Evolutionary conservation across 2,113 vertebrate genomes (phyloP), one percentile per base, ranked within the genome.

Genomic region (Toxotes chatareus): DNA sequence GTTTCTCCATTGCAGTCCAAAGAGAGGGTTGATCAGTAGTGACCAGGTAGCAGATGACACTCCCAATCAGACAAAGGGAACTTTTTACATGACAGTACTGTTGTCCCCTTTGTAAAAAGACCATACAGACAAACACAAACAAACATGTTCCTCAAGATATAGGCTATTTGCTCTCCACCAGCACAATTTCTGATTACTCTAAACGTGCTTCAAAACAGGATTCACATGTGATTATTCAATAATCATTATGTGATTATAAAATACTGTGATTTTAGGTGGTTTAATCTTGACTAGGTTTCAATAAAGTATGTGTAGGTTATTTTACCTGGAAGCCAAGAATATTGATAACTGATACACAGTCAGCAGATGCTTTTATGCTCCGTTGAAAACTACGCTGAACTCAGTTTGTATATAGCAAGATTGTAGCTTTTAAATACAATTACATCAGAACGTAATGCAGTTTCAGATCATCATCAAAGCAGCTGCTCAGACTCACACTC

Each of bases 11-110:
- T 56, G 61, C 56, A 73, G 69, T 60, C 82, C 42, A 73, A 84
- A 90, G 74, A 80, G 59, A 70, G 27, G 8, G 62, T 47, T 67
- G 85, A 93, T 93, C 93, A 92, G 91, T 92, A 90, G 75, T 86
- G 85, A 90, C 84, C 80, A 88, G 83, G 80, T 70, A 88, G 80
- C 92, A 92, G 87, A 89, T 87, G 87, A 91, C 88, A 73, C 83
- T 84, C 73, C 73, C 60, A 3, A 11, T 79, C 14, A 44, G 44
- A 91, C 87, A 92, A 92, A 89, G 44, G 72, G n/a, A 19, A 68
- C 75, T 61, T 80, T 93, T 85, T 76, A 65, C 79, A 89, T 85
- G 73, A 88, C 73, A 66, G 77, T 65, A 8, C 63, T 61, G 31
- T 47, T 62, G 65, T 65, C 9, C 38, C 70, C 70, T 32, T 46